Percentiles rank a stretch among this genome's conserved stretches.
These are phyloP conservation scores for Rhabdornis inornatus DNA, from an alignment of 2,113 vertebrate genomes.

Conservation along the genomic window DNA sequence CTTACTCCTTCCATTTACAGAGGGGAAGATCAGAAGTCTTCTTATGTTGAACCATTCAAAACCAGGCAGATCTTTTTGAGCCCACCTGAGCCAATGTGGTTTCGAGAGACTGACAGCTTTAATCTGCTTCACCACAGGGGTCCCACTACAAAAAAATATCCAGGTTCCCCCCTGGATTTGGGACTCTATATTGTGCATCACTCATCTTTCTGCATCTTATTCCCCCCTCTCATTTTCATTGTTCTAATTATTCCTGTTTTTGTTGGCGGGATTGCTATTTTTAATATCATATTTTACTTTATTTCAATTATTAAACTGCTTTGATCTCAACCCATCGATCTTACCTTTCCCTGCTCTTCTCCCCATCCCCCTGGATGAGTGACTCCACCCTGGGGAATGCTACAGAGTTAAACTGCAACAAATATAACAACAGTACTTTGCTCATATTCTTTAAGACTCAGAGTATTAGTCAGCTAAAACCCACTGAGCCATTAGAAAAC, in stretches of 20 bases:
- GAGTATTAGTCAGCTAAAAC: slow-evolving; percentile 55
- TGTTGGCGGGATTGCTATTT: not conserved
- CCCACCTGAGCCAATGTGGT: not conserved
- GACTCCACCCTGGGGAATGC: not conserved
- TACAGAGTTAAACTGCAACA: not conserved
- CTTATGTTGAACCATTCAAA: not conserved
- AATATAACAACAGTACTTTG: not conserved
- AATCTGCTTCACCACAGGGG: not conserved
- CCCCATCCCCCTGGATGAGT: not conserved
- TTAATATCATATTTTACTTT: not conserved
- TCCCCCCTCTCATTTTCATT: not conserved
- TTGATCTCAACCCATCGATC: not conserved
- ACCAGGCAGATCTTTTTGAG: not conserved
- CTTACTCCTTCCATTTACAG: not conserved
- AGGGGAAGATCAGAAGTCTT: not conserved
- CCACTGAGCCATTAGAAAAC: slow-evolving; percentile 42
- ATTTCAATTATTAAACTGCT: not conserved
- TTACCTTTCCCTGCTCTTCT: not conserved
- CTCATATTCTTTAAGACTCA: not conserved
- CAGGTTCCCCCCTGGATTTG: not conserved
- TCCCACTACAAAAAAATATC: not conserved
- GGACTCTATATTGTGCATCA: not conserved
- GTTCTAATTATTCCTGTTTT: not conserved
- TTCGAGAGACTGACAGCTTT: not conserved
- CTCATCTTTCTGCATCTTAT: not conserved